phyloP scores from a whole-genome alignment of 2,113 vertebrate species.

The Proteles cristata region DNA sequence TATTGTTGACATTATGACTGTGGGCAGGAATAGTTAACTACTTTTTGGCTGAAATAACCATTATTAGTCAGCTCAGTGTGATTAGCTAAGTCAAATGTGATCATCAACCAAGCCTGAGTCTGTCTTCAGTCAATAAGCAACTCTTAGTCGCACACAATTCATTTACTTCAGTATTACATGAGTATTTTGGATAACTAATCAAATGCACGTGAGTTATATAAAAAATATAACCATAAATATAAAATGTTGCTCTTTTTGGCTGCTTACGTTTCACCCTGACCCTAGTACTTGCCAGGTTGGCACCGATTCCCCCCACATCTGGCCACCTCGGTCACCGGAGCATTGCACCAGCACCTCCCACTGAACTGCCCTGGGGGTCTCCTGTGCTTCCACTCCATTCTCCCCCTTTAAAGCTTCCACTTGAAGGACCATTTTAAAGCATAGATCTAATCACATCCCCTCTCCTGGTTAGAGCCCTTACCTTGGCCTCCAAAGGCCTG shows the following conservation, averaged over 20 bases:
- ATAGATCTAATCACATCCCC: background rate
- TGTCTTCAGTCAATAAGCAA: background rate
- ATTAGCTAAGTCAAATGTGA: background rate
- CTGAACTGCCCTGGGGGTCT: accelerated
- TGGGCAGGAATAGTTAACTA: background rate
- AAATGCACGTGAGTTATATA: background rate
- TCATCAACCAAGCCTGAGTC: background rate
- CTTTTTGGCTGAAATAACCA: background rate
- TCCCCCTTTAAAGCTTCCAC: background rate
- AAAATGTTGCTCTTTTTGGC: background rate
- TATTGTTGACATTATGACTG: background rate
- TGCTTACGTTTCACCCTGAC: background rate
- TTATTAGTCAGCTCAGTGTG: background rate
- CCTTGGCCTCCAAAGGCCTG: background rate
- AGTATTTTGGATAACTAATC: background rate
- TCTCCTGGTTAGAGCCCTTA: background rate
- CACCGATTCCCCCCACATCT: background rate
- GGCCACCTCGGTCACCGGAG: background rate
- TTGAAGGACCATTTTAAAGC: background rate
- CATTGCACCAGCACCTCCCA: accelerated
- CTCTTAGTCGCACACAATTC: background rate
- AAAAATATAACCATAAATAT: background rate
- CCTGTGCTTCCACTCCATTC: background rate
- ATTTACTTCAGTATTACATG: background rate
- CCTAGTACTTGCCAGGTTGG: too few species aligned